phyloP scores from a whole-genome alignment of 2,113 vertebrate genomes.

The Myotis yumanensis region DNA sequence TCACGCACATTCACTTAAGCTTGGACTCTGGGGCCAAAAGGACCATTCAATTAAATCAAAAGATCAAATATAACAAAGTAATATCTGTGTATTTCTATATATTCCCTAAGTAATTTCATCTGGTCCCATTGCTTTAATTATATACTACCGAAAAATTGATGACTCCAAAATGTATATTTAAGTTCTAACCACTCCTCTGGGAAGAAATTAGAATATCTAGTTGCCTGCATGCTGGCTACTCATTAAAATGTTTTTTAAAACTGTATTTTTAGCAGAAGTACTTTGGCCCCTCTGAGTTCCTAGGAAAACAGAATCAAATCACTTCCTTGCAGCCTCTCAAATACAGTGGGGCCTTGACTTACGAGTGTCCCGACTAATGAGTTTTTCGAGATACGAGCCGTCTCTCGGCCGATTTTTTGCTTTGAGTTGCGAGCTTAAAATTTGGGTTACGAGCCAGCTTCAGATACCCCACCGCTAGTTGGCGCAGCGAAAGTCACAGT shows the following conservation, averaged over 20 bases:
- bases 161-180: neutral
- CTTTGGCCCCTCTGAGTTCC: neutral
- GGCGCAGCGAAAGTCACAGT: too few species aligned
- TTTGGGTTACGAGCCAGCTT: too few species aligned
- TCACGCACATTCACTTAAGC: neutral
- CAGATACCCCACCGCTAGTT: too few species aligned
- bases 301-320: neutral
- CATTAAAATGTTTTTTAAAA: neutral
- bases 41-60: neutral
- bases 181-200: neutral
- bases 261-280: neutral
- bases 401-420: too few species aligned
- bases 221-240: neutral
- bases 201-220: neutral
- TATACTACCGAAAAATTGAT: neutral
- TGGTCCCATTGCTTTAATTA: conserved; percentile 3
- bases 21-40: neutral
- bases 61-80: neutral
- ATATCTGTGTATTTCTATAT: neutral
- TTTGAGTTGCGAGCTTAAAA: too few species aligned
- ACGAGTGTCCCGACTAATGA: too few species aligned
- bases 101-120: conserved; percentile 12
- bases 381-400: too few species aligned
- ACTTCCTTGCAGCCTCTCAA: neutral
- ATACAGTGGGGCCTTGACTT: neutral